Percentiles rank a stretch among this genome's conserved stretches.
Conservation (phyloP, 1,140 invertebrate species). For the Dendrolimus kikuchii region DNA sequence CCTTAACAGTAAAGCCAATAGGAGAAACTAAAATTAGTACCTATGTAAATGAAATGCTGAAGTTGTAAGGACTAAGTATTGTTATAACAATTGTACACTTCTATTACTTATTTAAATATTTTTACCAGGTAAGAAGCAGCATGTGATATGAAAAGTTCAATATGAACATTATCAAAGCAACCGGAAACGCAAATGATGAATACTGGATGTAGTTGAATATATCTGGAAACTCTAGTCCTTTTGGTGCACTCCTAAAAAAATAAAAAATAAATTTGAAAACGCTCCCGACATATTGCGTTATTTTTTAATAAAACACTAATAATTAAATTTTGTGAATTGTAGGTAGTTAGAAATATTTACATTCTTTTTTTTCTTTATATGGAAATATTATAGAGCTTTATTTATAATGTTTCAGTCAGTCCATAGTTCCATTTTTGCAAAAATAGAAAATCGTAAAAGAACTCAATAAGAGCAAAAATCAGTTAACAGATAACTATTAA, state of each 20-base stretch:
- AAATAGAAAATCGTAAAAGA: no score
- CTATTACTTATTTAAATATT: not conserved
- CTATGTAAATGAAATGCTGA: no score
- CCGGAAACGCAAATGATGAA: conserved; percentile 36
- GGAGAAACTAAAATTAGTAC: no score
- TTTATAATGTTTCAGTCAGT: no score
- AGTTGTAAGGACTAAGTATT: no score
- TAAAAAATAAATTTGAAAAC: conserved; percentile 7
- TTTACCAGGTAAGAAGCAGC: conserved; percentile 33
- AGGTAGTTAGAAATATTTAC: no score
- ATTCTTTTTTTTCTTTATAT: no score
- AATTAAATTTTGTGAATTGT: no score
- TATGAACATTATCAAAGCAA: conserved; percentile 38
- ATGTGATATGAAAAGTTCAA: conserved; percentile 35
- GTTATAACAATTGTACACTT: not conserved
- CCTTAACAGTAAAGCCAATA: no score
- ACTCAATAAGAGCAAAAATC: no score
- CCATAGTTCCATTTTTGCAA: no score
- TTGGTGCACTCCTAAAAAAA: conserved; percentile 22
- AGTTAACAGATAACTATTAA: no score
- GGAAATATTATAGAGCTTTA: not conserved
- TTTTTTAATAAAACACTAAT: not conserved
- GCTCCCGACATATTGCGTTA: conserved; percentile 3
- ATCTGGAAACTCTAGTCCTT: conserved; percentile 32
- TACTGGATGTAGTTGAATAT: conserved; percentile 50